These are phyloP conservation scores for Camponotus fellah DNA, from an alignment of 2,888 invertebrate species.

Conservation along the genomic window DNA sequence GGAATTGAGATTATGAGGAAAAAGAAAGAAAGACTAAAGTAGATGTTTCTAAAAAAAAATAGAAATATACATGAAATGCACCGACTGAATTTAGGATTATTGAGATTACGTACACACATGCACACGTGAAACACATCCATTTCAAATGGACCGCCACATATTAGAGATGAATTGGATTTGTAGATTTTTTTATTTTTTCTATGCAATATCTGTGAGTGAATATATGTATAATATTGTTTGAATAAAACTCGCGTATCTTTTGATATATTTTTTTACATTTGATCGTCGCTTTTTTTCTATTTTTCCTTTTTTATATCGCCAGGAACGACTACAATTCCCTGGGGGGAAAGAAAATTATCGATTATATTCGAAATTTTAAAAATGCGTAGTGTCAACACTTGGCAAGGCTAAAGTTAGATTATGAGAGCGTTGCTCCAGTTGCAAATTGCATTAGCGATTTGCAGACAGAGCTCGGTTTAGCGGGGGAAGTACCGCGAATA, in stretches of 20 bases:
- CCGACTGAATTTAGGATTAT: background rate
- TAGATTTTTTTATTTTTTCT: background rate
- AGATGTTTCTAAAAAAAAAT: background rate
- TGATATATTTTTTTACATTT: background rate
- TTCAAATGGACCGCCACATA: background rate
- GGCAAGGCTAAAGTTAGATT: slow-evolving; percentile 13
- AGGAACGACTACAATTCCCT: background rate
- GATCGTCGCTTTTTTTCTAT: background rate
- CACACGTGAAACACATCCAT: background rate
- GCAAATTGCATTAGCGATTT: slow-evolving; percentile 54
- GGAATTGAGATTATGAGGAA: background rate
- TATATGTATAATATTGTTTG: background rate
- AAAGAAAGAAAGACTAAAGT: background rate
- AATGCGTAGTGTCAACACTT: slow-evolving; percentile 8
- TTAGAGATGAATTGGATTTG: background rate
- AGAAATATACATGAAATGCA: background rate
- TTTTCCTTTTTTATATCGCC: background rate
- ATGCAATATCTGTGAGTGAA: background rate
- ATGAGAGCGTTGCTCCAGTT: slow-evolving; percentile 28
- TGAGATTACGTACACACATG: background rate
- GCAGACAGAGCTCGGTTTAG: slow-evolving; percentile 37
- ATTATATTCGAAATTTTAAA: slow-evolving; percentile 17
- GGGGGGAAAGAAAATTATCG: background rate
- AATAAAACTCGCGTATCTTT: background rate
- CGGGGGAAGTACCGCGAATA: slow-evolving; percentile 41